Evolutionary conservation across 2,888 invertebrate species (phyloP).

Genomic region (Ypsolopha scabrella): DNA sequence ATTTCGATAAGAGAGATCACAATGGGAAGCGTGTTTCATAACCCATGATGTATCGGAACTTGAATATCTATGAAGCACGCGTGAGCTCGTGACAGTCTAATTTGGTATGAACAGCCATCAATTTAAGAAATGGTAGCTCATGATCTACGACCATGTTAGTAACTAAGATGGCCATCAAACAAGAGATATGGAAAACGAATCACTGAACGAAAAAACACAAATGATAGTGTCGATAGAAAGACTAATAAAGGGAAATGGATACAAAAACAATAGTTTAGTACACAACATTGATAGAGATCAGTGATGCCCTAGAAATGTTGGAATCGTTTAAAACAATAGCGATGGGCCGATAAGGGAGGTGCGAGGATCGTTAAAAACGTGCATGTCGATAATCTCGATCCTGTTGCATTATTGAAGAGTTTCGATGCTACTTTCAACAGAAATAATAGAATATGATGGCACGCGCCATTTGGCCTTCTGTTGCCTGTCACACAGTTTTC

Average conservation of each 20-base stretch:
- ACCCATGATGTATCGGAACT: constrained; percentile 27
- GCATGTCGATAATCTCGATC: constrained; percentile 61
- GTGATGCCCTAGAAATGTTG: constrained; percentile 36
- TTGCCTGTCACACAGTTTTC: constrained; percentile 42
- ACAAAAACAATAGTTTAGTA: constrained; percentile 4
- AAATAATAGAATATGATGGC: constrained; percentile 40
- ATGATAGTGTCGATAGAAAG: too few species aligned
- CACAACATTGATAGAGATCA: constrained; percentile 38
- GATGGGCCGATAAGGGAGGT: constrained; percentile 45
- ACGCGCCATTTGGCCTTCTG: constrained; percentile 49
- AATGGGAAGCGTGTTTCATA: constrained; percentile 31
- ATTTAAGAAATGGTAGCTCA: neutral
- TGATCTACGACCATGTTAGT: neutral
- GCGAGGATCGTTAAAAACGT: constrained; percentile 46
- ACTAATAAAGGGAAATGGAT: neutral
- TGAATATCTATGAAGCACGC: constrained; percentile 31
- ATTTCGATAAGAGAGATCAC: constrained; percentile 37
- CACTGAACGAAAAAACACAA: too few species aligned
- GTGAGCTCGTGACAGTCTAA: constrained; percentile 33
- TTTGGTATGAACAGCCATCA: constrained; percentile 14
- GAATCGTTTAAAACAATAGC: constrained; percentile 52
- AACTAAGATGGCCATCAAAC: neutral
- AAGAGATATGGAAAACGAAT: neutral
- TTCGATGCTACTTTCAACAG: constrained; percentile 39
- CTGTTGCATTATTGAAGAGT: constrained; percentile 57